Evolutionary conservation across 2,888 invertebrate species (phyloP).

Genomic region (Schrankia costaestrigalis): DNA sequence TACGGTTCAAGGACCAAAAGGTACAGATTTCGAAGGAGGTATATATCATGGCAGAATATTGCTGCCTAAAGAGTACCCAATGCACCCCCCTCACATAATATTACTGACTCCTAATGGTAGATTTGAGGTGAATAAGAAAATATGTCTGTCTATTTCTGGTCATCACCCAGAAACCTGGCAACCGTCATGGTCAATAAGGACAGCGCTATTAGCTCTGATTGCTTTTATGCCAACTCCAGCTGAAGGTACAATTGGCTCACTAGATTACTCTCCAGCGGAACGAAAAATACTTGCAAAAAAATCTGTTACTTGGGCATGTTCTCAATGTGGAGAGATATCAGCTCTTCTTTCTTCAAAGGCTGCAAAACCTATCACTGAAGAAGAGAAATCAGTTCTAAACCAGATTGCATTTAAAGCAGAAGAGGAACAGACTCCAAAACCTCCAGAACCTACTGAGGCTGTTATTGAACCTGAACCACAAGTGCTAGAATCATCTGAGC

Average conservation of each 20-base stretch:
- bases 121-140: slow-evolving; percentile 96
- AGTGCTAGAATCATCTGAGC: slow-evolving; percentile 61
- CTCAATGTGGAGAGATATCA: slow-evolving; percentile 68
- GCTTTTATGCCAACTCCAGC: slow-evolving; percentile 97
- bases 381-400: slow-evolving; percentile 69
- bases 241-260: slow-evolving; percentile 93
- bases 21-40: slow-evolving; percentile 94
- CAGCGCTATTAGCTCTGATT: slow-evolving; percentile 93
- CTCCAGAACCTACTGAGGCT: slow-evolving; percentile 54
- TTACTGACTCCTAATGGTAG: slow-evolving; percentile 95
- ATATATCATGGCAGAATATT: slow-evolving; percentile 96
- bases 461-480: slow-evolving; percentile 53
- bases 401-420: slow-evolving; percentile 78
- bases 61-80: slow-evolving; percentile 96
- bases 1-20: slow-evolving; percentile 93
- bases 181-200: slow-evolving; percentile 97
- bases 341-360: slow-evolving; percentile 66
- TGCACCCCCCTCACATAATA: slow-evolving; percentile 98
- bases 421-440: slow-evolving; percentile 61
- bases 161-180: slow-evolving; percentile 99
- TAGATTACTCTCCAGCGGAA: slow-evolving; percentile 93
- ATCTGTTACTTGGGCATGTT: slow-evolving; percentile 72
- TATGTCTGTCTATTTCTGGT: slow-evolving; percentile 96
- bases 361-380: slow-evolving; percentile 72
- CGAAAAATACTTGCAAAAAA: slow-evolving; percentile 89